Base-by-base conservation (phyloP, 2,797 vertebrate genomes). In the Cyclopterus lumpus region DNA sequence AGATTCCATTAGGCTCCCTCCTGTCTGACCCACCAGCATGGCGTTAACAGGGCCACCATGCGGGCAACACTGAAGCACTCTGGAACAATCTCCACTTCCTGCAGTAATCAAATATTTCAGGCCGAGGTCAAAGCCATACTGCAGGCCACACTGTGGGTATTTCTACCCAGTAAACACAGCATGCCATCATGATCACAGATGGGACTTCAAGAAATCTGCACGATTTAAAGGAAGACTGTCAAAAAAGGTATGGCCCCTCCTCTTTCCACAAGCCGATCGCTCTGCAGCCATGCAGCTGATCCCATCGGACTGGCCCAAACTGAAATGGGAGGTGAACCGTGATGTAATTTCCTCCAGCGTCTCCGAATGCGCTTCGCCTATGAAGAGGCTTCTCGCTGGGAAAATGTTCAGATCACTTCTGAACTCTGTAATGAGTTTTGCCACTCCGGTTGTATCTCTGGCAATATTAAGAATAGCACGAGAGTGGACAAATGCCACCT, bases 371-470 rank as follows among this genome's bases (percentile, higher is more conserved):
- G 58, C 72, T 86, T 81, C 14, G 67, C 77, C 81, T 74, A 76
- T 65, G 78, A 86, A 78, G 79, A 80, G 61, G 62, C 85, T 86
- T 80, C 90, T 90, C 69, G 77, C 86, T 75, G 80, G 81, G 82
- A 93, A 90, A 88, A 90, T 53, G 81, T 84, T 91, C 85, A 81
- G 79, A 91, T 93, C 88, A 79, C 75, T 77, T 87, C 83, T 80
- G 71, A 74, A 92, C 86, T 76, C 61, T 58, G 73, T 87, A 88
- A 90, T 88, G 69, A 89, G 76, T 90, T 93, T 88, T 91, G 88
- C 87, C 90, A 83, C 73, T 60, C 24, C 14, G 18, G 81, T 86
- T 86, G 69, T 75, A 82, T 87, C 82, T 81, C 71, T 77, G 80
- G 85, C 79, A 83, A 86, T 85, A 88, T 87, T 81, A 90, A 79